phyloP scores from a whole-genome alignment of 2,888 invertebrate species.

The Timandra comae region DNA sequence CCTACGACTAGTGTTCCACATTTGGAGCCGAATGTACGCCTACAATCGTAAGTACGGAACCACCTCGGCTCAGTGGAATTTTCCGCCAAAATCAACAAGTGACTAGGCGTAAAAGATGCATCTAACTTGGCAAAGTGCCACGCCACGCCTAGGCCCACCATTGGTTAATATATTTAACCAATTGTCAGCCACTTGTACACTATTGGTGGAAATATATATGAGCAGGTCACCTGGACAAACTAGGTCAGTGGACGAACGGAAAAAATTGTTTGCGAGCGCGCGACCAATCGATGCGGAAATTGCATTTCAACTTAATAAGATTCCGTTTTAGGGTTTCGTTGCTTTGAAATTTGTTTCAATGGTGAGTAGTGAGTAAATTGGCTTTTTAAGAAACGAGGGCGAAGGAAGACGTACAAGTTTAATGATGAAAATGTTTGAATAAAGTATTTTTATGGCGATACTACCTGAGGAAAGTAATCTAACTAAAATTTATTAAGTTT shows the following conservation, averaged over 20 bases:
- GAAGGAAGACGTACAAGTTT: too few species aligned
- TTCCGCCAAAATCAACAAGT: slow-evolving; percentile 57
- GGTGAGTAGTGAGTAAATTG: too few species aligned
- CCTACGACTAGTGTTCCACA: slow-evolving; percentile 9
- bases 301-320: slow-evolving; percentile 4
- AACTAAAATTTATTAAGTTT: too few species aligned
- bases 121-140: slow-evolving; percentile 66
- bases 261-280: slow-evolving; percentile 24
- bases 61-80: slow-evolving; percentile 20
- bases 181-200: slow-evolving; percentile 65
- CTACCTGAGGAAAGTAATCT: too few species aligned
- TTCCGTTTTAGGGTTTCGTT: not conserved
- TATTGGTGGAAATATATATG: slow-evolving; percentile 60
- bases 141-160: slow-evolving; percentile 72
- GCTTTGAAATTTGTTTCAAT: too few species aligned
- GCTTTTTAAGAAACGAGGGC: too few species aligned
- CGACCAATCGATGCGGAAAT: slow-evolving; percentile 16
- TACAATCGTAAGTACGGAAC: slow-evolving; percentile 4
- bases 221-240: slow-evolving; percentile 53
- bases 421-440: too few species aligned
- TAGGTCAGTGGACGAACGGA: slow-evolving; percentile 50
- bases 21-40: slow-evolving; percentile 2
- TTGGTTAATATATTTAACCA: slow-evolving; percentile 75
- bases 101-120: slow-evolving; percentile 54
- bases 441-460: too few species aligned